These are phyloP conservation scores for Poecilia picta DNA, from an alignment of 2,797 vertebrate genomes.

Conservation along the genomic window DNA sequence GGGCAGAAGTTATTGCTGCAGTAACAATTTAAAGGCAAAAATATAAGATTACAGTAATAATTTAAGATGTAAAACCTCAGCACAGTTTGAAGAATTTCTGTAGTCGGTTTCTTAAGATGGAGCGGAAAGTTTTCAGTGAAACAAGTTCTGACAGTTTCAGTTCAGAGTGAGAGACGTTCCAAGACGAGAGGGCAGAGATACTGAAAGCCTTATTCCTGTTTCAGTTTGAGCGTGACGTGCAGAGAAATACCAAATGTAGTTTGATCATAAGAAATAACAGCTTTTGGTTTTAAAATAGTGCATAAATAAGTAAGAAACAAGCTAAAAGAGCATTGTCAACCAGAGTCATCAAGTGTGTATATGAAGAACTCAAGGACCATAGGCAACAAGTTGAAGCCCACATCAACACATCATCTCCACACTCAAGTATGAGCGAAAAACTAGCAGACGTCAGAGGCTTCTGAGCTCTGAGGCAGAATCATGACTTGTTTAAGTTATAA, in stretches of 20 bases:
- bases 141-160: slow-evolving; percentile 2
- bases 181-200: neutral
- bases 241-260: neutral
- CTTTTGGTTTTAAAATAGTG: neutral
- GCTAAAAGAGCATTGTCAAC: neutral
- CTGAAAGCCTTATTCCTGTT: neutral
- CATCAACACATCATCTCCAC: neutral
- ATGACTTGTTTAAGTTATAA: neutral
- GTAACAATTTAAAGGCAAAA: neutral
- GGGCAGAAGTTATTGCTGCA: neutral
- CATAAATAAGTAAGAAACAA: neutral
- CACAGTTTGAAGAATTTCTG: neutral
- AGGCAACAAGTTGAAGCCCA: neutral
- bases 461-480: neutral
- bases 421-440: neutral
- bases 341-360: neutral
- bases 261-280: neutral
- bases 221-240: neutral
- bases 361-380: neutral
- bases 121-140: neutral
- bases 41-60: neutral
- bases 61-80: neutral
- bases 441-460: neutral
- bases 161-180: neutral
- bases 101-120: neutral